Evolutionary conservation across 2,888 invertebrate genomes (phyloP).

Genomic region (Pristionchus fissidentatus): DNA sequence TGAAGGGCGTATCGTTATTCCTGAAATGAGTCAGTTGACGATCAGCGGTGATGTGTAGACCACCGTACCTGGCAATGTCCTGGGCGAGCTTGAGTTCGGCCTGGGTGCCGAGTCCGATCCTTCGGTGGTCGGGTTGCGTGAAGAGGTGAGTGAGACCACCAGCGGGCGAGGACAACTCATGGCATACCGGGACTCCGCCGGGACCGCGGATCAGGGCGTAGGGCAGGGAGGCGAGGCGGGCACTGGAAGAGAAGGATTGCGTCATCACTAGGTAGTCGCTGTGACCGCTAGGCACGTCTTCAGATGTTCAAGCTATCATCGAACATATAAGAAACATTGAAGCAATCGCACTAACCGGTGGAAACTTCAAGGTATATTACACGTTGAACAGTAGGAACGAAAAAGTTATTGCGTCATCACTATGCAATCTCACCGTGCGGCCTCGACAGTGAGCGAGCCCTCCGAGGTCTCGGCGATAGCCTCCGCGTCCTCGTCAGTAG

Average conservation of each 20-base stretch:
- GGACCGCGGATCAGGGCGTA: constrained; percentile 45
- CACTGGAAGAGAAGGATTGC: neutral
- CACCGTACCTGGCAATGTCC: constrained; percentile 22
- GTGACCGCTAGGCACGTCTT: too few species aligned
- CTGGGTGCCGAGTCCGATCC: constrained; percentile 28
- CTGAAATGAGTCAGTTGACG: neutral
- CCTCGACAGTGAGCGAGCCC: constrained; percentile 35
- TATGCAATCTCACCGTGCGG: constrained; percentile 10
- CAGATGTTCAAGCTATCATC: too few species aligned
- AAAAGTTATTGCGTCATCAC: neutral
- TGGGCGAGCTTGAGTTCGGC: constrained; percentile 44
- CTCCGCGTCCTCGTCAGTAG: constrained; percentile 24
- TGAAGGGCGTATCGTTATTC: constrained; percentile 27
- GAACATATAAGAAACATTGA: too few species aligned
- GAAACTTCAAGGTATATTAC: too few species aligned
- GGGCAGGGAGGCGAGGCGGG: constrained; percentile 34
- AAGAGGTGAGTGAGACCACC: constrained; percentile 47
- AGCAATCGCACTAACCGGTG: too few species aligned
- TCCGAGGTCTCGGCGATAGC: constrained; percentile 35
- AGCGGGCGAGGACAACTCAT: constrained; percentile 29
- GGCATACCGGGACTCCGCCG: neutral
- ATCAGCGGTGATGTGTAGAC: neutral
- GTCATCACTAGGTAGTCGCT: neutral
- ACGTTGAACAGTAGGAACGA: neutral
- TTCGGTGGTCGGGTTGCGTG: constrained; percentile 35